These are phyloP conservation scores for Thalassaphorura encarpata DNA, from an alignment of 1,140 invertebrate genomes.

Conservation along the genomic window DNA sequence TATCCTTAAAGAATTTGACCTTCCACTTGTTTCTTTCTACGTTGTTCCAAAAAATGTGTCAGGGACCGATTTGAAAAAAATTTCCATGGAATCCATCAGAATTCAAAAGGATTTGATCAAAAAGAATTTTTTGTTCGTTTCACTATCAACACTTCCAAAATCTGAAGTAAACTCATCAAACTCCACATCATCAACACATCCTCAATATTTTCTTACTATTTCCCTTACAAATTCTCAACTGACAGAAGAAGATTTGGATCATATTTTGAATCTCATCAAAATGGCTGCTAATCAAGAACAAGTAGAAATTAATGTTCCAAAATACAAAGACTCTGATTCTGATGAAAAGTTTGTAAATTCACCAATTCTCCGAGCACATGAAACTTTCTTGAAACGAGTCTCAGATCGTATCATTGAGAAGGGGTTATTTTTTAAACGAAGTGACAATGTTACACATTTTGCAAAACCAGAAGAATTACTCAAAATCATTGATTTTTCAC, in stretches of 20 bases:
- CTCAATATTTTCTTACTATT: slow-evolving; percentile 4
- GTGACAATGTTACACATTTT: not conserved
- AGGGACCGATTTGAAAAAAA: not conserved
- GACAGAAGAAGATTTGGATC: not conserved
- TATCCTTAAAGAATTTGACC: not conserved
- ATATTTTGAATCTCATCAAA: slow-evolving; percentile 6
- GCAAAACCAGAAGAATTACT: slow-evolving; percentile 3
- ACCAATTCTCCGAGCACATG: not conserved
- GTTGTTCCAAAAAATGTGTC: not conserved
- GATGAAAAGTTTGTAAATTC: not conserved
- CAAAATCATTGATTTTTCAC: slow-evolving; percentile 2
- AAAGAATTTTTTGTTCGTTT: not conserved
- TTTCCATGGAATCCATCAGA: not conserved
- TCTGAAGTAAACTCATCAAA: not conserved
- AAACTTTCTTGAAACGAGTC: not conserved
- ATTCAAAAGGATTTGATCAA: not conserved
- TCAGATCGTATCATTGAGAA: not conserved
- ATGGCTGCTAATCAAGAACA: not conserved
- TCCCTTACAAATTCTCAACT: slow-evolving; percentile 2
- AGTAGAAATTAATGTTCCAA: not conserved
- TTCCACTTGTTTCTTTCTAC: slow-evolving; percentile 1
- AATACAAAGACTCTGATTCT: not conserved
- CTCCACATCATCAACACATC: not conserved
- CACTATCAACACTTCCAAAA: not conserved
- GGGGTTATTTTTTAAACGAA: slow-evolving; percentile 3